Evolutionary conservation across 2,888 invertebrate species (phyloP), one percentile per base, ranked within the genome.

Genomic region (Anodontia alba): DNA sequence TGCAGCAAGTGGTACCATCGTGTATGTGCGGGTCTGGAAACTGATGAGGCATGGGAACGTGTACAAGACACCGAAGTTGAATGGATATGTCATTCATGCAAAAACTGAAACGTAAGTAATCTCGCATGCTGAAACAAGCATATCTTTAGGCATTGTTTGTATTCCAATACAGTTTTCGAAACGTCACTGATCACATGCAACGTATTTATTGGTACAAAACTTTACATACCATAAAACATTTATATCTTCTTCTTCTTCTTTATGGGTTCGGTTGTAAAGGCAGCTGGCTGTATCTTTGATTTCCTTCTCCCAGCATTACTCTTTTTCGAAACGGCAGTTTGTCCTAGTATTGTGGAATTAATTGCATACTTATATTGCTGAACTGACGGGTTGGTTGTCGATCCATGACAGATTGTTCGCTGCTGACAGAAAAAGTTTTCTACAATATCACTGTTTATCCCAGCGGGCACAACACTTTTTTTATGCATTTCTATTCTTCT

Each of bases 321-420:
- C 69, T 81, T 81, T 54, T 78, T 78, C 5, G 81, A 81, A n/a
- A 81, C 71, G 26, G 82, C 49, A 69, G 75, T 78, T 66, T 82
- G 82, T 67, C 82, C 75, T 20, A 82, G 72, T 15, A 82, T 67
- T 31, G 78, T 82, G 0, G 82, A 75, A 78, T 78, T 82, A 15
- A 82, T 82, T 3, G 72, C 78, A 76, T 82, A 76, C 68, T 82
- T 82, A 46, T 78, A 82, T 43, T 82, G 78, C 26, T 78, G 75
- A 26, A 73, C 70, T 38, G 68, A 51, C 62, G 78, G 76, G 38
- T 82, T 78, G 20, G 38, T 76, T 31, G 72, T 76, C 23, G 78
- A 78, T 17, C 78, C 78, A 76, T 78, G 75, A 62, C 75, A 78
- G 12, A 78, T 62, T 20, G 62, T 62, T n/a, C 46, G 42, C 31